Conservation (phyloP, 2,797 vertebrate species). For the Acrossocheilus wenchowensis region DNA sequence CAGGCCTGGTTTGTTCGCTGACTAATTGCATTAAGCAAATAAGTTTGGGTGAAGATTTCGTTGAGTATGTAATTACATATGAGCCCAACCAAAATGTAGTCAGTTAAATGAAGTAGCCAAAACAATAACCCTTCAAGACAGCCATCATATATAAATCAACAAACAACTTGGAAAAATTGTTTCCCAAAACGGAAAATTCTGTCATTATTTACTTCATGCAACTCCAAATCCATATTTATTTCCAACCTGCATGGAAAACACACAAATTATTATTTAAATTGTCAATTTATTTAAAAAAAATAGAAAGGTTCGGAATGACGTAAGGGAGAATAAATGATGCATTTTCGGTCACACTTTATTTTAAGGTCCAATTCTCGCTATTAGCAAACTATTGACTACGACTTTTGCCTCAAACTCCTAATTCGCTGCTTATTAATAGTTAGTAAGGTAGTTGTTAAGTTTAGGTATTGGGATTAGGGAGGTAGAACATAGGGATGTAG, state of each 20-base stretch:
- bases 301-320: not conserved
- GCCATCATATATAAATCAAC: not conserved
- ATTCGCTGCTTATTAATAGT: no score
- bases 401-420: no score
- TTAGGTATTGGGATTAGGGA: no score
- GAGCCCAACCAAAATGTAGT: not conserved
- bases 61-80: not conserved
- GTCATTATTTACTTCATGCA: not conserved
- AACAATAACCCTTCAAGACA: conserved; percentile 11
- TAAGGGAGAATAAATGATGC: not conserved
- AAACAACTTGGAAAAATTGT: not conserved
- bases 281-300: not conserved
- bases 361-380: not conserved
- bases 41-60: not conserved
- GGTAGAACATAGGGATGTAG: no score
- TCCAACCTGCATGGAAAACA: not conserved
- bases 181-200: not conserved
- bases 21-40: conserved; percentile 28
- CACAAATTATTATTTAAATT: not conserved
- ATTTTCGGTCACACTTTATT: not conserved
- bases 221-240: not conserved
- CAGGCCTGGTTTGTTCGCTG: conserved; percentile 1
- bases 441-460: no score
- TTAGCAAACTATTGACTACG: no score
- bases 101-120: not conserved